phyloP scores from a whole-genome alignment of 2,888 invertebrate species.

The Callosobruchus maculatus region DNA sequence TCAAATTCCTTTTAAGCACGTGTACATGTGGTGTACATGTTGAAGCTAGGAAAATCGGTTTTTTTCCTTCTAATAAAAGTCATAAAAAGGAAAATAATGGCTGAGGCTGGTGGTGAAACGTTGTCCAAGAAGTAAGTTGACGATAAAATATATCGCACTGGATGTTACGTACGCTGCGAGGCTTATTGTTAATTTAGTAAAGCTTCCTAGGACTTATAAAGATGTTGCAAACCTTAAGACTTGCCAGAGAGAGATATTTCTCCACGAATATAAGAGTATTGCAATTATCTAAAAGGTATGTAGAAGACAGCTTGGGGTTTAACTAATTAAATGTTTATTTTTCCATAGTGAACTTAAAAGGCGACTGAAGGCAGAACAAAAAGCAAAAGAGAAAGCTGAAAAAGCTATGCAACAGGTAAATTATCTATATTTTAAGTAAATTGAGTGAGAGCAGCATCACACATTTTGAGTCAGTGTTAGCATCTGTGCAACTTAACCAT shows the following conservation, averaged over 20 bases:
- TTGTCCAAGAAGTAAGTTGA: slow-evolving; percentile 42
- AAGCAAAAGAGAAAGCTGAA: slow-evolving; percentile 78
- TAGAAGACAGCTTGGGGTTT: slow-evolving; percentile 3
- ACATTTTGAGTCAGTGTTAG: no score
- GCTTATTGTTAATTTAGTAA: not conserved
- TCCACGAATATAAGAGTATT: slow-evolving; percentile 23
- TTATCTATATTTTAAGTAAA: no score
- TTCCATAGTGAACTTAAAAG: slow-evolving; percentile 86
- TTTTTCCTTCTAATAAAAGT: not conserved
- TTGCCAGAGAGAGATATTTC: slow-evolving; percentile 22
- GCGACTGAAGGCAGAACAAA: slow-evolving; percentile 86
- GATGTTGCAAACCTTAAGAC: slow-evolving; percentile 31
- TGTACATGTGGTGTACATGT: not conserved
- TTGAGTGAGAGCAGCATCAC: no score
- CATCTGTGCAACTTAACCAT: no score
- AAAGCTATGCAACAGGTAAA: slow-evolving; percentile 42
- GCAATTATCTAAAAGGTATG: slow-evolving; percentile 38
- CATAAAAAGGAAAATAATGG: slow-evolving; percentile 24
- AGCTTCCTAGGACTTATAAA: slow-evolving; percentile 8
- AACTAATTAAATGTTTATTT: slow-evolving; percentile 26
- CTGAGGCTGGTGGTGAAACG: slow-evolving; percentile 33
- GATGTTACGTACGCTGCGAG: slow-evolving; percentile 3
- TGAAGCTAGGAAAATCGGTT: not conserved
- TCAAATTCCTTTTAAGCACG: not conserved
- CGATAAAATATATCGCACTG: slow-evolving; percentile 4